Evolutionary conservation across 2,113 vertebrate genomes (phyloP).

Genomic region (Accipiter cooperii): DNA sequence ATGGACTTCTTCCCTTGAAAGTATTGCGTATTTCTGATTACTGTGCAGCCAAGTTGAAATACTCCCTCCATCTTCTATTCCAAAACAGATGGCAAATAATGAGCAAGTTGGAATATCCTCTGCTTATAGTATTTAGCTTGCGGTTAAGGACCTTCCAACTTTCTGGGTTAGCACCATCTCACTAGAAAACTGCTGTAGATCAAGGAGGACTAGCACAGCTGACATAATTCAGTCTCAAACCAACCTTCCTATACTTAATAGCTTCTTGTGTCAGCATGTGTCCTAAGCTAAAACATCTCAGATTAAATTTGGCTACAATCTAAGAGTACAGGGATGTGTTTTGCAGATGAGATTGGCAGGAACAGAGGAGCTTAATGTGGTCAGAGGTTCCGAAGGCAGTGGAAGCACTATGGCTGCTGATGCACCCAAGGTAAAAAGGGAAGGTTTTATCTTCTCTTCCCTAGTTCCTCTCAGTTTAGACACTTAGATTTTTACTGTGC

Average conservation of each 20-base stretch:
- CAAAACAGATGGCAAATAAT: conserved; percentile 16
- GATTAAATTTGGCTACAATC: background rate
- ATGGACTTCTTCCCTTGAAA: background rate
- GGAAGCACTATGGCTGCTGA: background rate
- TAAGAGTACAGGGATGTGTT: background rate
- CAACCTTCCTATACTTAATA: background rate
- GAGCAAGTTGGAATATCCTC: conserved; percentile 33
- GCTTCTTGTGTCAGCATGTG: background rate
- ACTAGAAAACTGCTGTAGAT: conserved; percentile 7
- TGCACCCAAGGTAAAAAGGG: background rate
- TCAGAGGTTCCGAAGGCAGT: background rate
- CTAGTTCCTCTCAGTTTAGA: background rate
- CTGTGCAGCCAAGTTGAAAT: conserved; percentile 18
- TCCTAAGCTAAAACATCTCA: background rate
- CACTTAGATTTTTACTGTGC: background rate
- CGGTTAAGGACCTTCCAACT: background rate
- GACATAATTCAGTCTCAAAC: background rate
- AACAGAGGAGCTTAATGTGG: background rate
- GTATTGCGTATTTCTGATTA: background rate
- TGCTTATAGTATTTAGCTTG: background rate
- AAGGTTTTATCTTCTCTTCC: background rate
- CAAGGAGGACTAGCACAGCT: background rate
- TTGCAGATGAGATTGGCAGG: background rate
- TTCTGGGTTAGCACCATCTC: conserved; percentile 7
- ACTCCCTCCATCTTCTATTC: background rate